Conservation (phyloP, 2,888 invertebrate genomes). For the Mamestra brassicae region DNA sequence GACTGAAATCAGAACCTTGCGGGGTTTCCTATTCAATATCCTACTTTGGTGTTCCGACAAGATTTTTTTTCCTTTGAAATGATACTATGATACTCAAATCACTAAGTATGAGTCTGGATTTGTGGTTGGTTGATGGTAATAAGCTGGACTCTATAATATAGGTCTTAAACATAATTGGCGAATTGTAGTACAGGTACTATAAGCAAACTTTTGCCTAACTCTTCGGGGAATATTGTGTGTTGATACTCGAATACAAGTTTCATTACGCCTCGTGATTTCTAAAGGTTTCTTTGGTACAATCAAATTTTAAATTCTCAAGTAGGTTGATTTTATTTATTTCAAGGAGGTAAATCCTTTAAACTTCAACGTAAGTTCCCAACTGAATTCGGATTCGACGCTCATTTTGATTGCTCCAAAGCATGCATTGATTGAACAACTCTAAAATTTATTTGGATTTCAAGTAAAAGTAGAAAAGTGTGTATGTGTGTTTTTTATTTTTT, state of each 20-base stretch:
- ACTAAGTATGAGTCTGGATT: not conserved
- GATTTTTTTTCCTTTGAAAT: not conserved
- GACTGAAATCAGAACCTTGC: not conserved
- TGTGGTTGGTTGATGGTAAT: not conserved
- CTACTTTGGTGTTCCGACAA: not conserved
- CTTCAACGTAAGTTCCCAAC: not conserved
- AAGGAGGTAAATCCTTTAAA: conserved; percentile 22
- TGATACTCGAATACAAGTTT: not conserved
- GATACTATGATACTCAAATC: not conserved
- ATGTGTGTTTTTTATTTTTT: not conserved
- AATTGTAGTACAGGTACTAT: not conserved
- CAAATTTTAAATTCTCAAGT: too few species aligned
- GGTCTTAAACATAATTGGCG: not conserved
- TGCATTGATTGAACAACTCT: conserved; percentile 1
- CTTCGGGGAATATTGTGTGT: not conserved
- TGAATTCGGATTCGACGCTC: not conserved
- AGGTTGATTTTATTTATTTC: not conserved
- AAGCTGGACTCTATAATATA: not conserved
- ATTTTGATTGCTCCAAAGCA: not conserved
- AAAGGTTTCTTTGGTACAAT: too few species aligned
- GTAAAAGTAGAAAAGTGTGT: not conserved
- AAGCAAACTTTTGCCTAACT: not conserved
- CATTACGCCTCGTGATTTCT: not conserved
- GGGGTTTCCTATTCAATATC: conserved; percentile 4
- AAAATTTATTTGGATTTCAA: conserved; percentile 12